Base-by-base conservation (phyloP, 2,888 invertebrate species). In the Tipula unca region DNA sequence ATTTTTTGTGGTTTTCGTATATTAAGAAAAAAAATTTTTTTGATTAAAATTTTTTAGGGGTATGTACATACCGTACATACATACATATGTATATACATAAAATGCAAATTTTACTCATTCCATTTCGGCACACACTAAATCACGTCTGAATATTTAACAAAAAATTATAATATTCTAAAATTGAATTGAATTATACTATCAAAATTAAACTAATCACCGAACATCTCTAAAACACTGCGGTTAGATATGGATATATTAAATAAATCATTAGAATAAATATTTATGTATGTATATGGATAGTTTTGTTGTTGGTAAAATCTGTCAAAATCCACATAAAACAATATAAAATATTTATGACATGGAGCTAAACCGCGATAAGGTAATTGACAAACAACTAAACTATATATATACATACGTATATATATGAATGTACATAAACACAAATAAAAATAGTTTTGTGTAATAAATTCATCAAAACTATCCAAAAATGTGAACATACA, bases 391-490 rank as follows among this genome's bases (percentile, higher is more conserved):
- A 69, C 69, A 69, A 69, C 25, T 69, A 69, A 20, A 69, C 69
- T 69, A 25, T 10, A 69, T 25, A 54, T 10, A 39, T 39, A 0
- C 39, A 39, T n/a, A n/a, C n/a, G n/a, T n/a, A n/a, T n/a, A n/a
- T n/a, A n/a, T n/a, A n/a, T n/a, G n/a, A n/a, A n/a, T n/a, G n/a
- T n/a, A n/a, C n/a, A n/a, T n/a, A n/a, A 39, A 39, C 39, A 54
- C 69, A 69, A 10, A 69, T 69, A 6, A 69, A 69, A 69, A 69
- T 25, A 10, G 69, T 69, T 69, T 69, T 69, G 69, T 69, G 69
- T 69, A 69, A 69, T 69, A 69, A 69, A 69, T 69, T 69, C 69
- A 25, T 69, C 69, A 69, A 69, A 69, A 69, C 69, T 69, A 69
- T 69, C 69, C 25, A 69, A 69, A 69, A 69, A 69, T 69, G 69